phyloP scores from a whole-genome alignment of 2,888 invertebrate genomes.

The Melanophora roralis region DNA sequence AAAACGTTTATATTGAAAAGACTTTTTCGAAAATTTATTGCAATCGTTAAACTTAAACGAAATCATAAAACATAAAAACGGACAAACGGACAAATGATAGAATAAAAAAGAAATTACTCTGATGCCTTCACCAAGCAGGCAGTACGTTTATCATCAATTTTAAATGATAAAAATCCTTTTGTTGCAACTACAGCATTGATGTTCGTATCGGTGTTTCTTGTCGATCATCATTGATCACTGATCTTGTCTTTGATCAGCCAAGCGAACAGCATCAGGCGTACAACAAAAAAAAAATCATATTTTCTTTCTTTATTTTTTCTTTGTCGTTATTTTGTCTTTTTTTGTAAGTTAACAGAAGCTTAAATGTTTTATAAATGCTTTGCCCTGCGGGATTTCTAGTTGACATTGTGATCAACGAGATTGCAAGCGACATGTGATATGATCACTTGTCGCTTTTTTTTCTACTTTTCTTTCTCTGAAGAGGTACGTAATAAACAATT shows the following conservation, averaged over 20 bases:
- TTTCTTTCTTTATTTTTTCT: conserved; percentile 36
- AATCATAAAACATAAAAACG: background rate
- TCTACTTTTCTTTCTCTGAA: conserved; percentile 12
- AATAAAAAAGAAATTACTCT: conserved; percentile 1
- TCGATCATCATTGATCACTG: conserved; percentile 64
- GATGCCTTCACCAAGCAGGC: background rate
- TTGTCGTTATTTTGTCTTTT: background rate
- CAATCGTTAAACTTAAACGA: background rate
- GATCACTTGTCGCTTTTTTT: conserved; percentile 63
- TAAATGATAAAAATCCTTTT: conserved; percentile 20
- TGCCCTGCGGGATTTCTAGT: conserved; percentile 64
- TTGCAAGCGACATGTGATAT: conserved; percentile 63
- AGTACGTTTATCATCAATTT: conserved; percentile 60
- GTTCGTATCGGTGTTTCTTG: conserved; percentile 59
- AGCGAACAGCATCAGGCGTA: background rate
- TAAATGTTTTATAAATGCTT: conserved; percentile 64
- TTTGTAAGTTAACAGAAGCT: conserved; percentile 45
- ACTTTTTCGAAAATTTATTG: conserved; percentile 13
- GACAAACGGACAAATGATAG: background rate
- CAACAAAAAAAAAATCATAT: conserved; percentile 41
- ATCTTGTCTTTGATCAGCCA: conserved; percentile 56
- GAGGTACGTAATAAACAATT: conserved; percentile 50
- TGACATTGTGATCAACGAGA: conserved; percentile 64
- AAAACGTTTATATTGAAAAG: too few relatives aligned
- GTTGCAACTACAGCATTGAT: conserved; percentile 15